These are phyloP conservation scores for Clarias magur DNA, from an alignment of 2,113 vertebrate genomes.

Conservation along the genomic window DNA sequence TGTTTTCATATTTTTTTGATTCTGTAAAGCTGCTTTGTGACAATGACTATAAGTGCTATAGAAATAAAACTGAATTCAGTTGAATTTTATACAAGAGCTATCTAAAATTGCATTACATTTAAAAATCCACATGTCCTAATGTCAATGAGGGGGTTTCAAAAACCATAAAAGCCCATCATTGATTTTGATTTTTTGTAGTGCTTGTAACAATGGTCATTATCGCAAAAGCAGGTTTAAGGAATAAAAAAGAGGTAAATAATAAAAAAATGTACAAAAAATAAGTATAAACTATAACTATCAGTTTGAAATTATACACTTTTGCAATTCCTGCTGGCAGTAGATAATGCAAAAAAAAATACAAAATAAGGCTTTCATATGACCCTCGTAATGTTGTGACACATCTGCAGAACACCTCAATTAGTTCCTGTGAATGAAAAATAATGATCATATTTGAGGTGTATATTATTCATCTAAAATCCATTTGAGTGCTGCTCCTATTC, in stretches of 20 bases:
- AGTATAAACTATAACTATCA: too few relatives aligned
- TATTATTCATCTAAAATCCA: neutral
- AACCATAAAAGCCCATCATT: neutral
- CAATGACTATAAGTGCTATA: too few relatives aligned
- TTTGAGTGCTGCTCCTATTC: slow-evolving; percentile 35
- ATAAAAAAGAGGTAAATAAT: too few relatives aligned
- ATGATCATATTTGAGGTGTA: neutral
- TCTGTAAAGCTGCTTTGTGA: too few relatives aligned
- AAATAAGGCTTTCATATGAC: neutral
- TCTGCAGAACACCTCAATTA: neutral
- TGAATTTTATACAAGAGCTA: neutral
- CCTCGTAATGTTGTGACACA: neutral
- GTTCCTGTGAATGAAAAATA: neutral
- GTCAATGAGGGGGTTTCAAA: neutral
- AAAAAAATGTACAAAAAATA: too few relatives aligned
- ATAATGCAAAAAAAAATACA: neutral
- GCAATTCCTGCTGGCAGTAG: neutral
- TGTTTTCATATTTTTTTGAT: neutral
- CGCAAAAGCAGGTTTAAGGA: too few relatives aligned
- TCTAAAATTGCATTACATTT: neutral
- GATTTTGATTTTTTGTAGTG: too few relatives aligned
- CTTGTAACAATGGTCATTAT: too few relatives aligned
- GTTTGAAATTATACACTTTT: neutral
- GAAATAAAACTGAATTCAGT: too few relatives aligned
- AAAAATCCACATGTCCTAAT: too few relatives aligned